Base-by-base conservation (phyloP, 2,888 invertebrate species). In the Trisateles emortualis region DNA sequence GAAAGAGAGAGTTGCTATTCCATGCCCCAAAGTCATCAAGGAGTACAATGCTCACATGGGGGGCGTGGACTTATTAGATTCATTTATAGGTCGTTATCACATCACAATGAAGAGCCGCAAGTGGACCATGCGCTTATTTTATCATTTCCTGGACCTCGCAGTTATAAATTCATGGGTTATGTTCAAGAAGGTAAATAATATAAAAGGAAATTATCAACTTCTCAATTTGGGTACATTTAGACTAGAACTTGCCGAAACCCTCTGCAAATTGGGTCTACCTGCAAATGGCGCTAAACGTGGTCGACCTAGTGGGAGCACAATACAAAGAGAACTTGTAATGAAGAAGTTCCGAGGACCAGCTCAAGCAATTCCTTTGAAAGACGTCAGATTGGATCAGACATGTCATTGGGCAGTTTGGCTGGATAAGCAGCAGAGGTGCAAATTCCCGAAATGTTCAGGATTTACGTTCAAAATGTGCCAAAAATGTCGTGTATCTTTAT, bases 401-500 rank as follows among this genome's bases (percentile, higher is more conserved):
- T n/a, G n/a, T n/a, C n/a, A n/a, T n/a, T n/a, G n/a, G n/a, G n/a
- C n/a, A n/a, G n/a, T n/a, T n/a, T n/a, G n/a, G n/a, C n/a, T n/a
- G n/a, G n/a, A 65, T 54, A 65, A 62, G 41, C 59, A 60, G 59
- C 57, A 61, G 35, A 67, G 59, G 47, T 65, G 62, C 32, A 65
- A 49, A 56, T 57, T 68, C 60, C 67, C 69, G 24, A 72, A 74
- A 64, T 72, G 66, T 66, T 61, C 62, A 68, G 68, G 72, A 16
- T 72, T 68, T 68, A 70, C 72, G 39, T 71, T 64, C 48, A 72
- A 67, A 69, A 64, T 74, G 64, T 76, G 72, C 66, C 64, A 74
- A 74, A 75, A 74, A 72, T 76, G 72, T 72, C 59, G 62, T 64
- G 72, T 74, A 64, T 72, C 72, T 68, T 71, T 74, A 71, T 73